A percentile compares a stretch with the other conserved stretches of the same genome.
These are phyloP conservation scores for Ephialtes manifestator DNA, from an alignment of 2,888 invertebrate genomes.

Conservation along the genomic window DNA sequence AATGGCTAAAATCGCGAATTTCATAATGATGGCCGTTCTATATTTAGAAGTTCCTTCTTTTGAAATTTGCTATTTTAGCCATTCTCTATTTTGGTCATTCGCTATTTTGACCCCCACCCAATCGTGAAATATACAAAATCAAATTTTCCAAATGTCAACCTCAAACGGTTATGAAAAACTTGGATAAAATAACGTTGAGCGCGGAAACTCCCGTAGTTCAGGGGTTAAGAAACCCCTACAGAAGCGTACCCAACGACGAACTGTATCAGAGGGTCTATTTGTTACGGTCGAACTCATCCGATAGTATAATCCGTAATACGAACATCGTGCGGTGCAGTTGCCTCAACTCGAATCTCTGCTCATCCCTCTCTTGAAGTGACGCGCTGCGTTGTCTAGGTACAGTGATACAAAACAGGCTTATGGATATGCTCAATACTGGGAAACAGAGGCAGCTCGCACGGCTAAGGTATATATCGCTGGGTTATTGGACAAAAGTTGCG, in stretches of 20 bases:
- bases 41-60: too few species aligned
- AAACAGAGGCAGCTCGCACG: conserved; percentile 36
- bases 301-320: conserved; percentile 57
- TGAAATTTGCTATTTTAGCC: too few species aligned
- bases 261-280: conserved; percentile 45
- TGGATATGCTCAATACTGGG: conserved; percentile 23
- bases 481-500: conserved; percentile 82
- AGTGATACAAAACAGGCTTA: conserved; percentile 41
- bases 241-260: conserved; percentile 1
- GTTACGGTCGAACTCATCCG: conserved; percentile 55
- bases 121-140: too few species aligned
- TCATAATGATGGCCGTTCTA: too few species aligned
- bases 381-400: conserved; percentile 8
- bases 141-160: too few species aligned
- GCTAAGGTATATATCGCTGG: conserved; percentile 57
- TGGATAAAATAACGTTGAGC: too few species aligned
- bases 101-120: too few species aligned
- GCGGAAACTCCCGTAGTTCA: not conserved
- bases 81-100: too few species aligned
- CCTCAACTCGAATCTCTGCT: conserved; percentile 34
- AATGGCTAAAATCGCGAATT: too few species aligned
- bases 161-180: too few species aligned
- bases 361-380: conserved; percentile 56
- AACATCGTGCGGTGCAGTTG: conserved; percentile 22
- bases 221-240: not conserved